These are phyloP conservation scores for Cheilosia urbana DNA, from an alignment of 2,888 invertebrate genomes.

Conservation along the genomic window DNA sequence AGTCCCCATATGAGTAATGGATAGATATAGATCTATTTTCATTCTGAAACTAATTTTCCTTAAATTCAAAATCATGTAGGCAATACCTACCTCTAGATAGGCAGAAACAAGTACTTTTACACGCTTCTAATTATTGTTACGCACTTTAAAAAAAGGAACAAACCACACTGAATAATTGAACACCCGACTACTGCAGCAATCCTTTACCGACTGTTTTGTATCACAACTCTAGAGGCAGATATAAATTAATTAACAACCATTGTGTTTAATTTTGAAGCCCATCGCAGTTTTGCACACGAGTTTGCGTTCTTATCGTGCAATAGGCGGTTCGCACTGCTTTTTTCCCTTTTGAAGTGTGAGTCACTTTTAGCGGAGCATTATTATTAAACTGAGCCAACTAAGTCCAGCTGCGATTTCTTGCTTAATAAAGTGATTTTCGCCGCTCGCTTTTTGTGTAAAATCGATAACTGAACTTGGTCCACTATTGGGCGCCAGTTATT, in stretches of 20 bases:
- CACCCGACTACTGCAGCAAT: background rate
- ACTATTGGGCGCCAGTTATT: no score
- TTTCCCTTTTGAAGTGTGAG: background rate
- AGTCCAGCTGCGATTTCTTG: background rate
- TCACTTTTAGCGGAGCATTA: slow-evolving; percentile 2
- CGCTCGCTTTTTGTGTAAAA: background rate
- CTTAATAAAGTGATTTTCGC: background rate
- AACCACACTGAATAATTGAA: background rate
- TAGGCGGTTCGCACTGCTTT: background rate
- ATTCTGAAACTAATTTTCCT: no score
- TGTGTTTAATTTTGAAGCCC: background rate
- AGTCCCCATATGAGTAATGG: no score
- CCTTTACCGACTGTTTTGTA: background rate
- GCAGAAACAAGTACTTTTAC: background rate
- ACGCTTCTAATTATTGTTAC: background rate
- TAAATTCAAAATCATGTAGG: no score
- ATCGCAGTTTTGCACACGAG: slow-evolving; percentile 39
- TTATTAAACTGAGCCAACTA: background rate
- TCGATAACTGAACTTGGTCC: no score
- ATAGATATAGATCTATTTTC: no score
- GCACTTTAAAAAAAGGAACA: background rate
- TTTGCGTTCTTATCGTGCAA: background rate
- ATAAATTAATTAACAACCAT: background rate
- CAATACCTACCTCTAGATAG: no score
- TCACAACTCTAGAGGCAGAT: background rate